Evolutionary conservation across 2,797 vertebrate genomes (phyloP).

Genomic region (Karalla daura): DNA sequence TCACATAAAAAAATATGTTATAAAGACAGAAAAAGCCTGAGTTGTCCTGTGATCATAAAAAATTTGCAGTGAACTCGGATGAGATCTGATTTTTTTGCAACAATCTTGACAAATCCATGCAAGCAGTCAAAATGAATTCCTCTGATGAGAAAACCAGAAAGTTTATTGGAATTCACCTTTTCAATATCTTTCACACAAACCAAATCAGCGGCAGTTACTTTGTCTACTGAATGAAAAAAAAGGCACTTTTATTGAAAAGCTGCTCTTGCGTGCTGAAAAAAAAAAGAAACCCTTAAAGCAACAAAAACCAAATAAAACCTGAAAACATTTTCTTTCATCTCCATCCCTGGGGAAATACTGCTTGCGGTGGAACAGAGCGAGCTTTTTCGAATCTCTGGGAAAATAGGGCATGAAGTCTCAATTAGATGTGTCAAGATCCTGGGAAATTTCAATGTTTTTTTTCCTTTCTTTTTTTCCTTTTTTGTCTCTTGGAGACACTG

Average conservation of each 20-base stretch:
- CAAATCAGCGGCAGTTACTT: conserved; percentile 54
- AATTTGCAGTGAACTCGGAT: conserved; percentile 8
- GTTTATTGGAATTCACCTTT: conserved; percentile 41
- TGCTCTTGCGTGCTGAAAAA: conserved; percentile 48
- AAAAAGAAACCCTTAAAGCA: conserved; percentile 54
- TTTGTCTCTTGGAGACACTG: conserved; percentile 53
- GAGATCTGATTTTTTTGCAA: conserved; percentile 15
- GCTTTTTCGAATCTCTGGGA: conserved; percentile 62
- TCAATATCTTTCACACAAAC: conserved; percentile 45
- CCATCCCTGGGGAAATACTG: conserved; percentile 71
- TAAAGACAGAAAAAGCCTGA: too few species aligned
- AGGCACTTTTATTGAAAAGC: conserved; percentile 64
- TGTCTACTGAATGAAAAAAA: conserved; percentile 38
- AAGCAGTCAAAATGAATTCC: conserved; percentile 49
- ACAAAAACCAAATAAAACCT: conserved; percentile 74
- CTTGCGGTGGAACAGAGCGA: conserved; percentile 47
- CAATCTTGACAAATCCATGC: conserved; percentile 30
- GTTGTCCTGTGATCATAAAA: conserved; percentile 24
- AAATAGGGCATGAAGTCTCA: conserved; percentile 82
- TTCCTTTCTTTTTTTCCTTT: conserved; percentile 30
- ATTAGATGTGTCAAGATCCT: conserved; percentile 78
- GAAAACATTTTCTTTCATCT: conserved; percentile 74
- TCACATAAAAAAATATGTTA: too few species aligned
- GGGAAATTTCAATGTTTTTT: conserved; percentile 69
- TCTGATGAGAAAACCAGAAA: conserved; percentile 31